Conservation (phyloP, 1,140 invertebrate species). For the Aphelinus atriplicis region DNA sequence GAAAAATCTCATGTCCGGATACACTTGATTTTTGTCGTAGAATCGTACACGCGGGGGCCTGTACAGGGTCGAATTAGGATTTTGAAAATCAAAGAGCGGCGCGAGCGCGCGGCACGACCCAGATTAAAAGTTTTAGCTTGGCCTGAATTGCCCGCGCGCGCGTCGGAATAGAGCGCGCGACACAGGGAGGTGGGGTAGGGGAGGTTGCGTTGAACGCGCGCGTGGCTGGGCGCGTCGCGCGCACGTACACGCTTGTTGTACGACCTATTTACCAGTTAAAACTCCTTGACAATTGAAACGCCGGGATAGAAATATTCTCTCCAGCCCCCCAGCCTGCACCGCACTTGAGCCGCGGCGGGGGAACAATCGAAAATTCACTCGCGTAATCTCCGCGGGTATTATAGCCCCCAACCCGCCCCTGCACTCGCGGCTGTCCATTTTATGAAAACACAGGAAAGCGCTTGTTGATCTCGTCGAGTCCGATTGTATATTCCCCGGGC, state of each 20-base stretch:
- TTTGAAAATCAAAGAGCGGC: conserved; percentile 24
- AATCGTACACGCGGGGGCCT: too few species aligned
- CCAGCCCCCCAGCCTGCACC: background rate
- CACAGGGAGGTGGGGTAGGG: too few species aligned
- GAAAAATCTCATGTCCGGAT: too few species aligned
- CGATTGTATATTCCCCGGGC: too few species aligned
- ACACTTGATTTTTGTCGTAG: too few species aligned
- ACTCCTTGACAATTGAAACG: conserved; percentile 31
- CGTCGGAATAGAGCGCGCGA: too few species aligned
- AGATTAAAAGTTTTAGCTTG: conserved; percentile 29
- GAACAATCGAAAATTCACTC: conserved; percentile 19
- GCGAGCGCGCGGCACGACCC: background rate
- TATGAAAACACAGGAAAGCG: too few species aligned
- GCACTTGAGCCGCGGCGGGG: too few species aligned
- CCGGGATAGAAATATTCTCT: conserved; percentile 21
- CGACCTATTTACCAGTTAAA: conserved; percentile 25
- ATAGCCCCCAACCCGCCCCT: too few species aligned
- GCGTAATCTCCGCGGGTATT: background rate
- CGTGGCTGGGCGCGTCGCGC: too few species aligned
- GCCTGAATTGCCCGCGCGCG: conserved; percentile 18
- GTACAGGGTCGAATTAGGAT: background rate
- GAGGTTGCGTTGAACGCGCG: conserved; percentile 22
- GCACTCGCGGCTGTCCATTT: too few species aligned
- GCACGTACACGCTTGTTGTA: background rate
- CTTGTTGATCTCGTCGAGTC: too few species aligned